Conservation (phyloP, 1,140 invertebrate species). For the Calephelis virginiensis region DNA sequence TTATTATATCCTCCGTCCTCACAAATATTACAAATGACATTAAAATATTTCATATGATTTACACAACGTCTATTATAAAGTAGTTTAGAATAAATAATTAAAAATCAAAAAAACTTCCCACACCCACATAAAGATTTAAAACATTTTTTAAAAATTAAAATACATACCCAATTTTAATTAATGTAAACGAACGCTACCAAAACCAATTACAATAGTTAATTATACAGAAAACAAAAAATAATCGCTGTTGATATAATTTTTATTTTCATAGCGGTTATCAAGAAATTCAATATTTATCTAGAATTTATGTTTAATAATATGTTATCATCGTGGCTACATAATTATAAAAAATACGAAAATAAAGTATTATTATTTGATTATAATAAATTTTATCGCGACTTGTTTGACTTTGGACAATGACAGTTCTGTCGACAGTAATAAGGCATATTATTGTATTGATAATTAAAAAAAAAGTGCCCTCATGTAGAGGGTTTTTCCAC, state of each 20-base stretch:
- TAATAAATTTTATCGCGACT: conserved; percentile 9
- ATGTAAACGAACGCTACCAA: conserved; percentile 2
- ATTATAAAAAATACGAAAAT: conserved; percentile 16
- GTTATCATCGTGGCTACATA: conserved; percentile 10
- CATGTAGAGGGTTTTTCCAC: conserved; percentile 1
- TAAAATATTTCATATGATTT: neutral
- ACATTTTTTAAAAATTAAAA: conserved; percentile 6
- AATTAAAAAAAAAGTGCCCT: neutral
- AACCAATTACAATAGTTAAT: conserved; percentile 17
- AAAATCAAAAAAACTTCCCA: neutral
- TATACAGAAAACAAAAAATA: conserved; percentile 19
- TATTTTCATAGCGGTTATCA: conserved; percentile 20
- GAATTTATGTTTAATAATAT: conserved; percentile 22
- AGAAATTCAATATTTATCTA: conserved; percentile 22
- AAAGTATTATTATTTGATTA: conserved; percentile 14
- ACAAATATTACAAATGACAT: neutral
- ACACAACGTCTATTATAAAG: conserved; percentile 1
- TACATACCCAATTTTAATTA: neutral
- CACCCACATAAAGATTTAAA: neutral
- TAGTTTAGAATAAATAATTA: neutral
- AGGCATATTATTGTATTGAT: conserved; percentile 1
- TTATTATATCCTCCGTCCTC: neutral
- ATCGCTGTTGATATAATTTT: conserved; percentile 7
- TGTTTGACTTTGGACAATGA: conserved; percentile 1
- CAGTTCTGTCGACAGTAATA: neutral